These are phyloP conservation scores for Rhegmatorhina hoffmannsi DNA, from an alignment of 2,113 vertebrate species.

Conservation along the genomic window DNA sequence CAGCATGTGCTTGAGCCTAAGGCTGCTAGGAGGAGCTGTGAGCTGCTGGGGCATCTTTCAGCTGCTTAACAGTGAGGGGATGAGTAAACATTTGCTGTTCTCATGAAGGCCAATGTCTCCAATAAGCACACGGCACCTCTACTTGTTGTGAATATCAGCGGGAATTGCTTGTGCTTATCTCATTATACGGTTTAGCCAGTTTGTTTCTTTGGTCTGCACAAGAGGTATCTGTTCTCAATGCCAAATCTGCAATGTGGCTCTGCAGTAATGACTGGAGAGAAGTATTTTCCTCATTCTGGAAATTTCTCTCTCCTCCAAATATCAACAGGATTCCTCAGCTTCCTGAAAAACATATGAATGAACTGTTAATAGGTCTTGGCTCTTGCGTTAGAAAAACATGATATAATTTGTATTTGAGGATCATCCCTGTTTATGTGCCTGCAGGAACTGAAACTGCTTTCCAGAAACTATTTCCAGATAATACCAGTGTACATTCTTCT, in stretches of 20 bases:
- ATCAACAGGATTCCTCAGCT: slow-evolving; percentile 11
- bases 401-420: background rate
- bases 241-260: background rate
- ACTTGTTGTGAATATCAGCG: background rate
- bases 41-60: background rate
- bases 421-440: background rate
- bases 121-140: background rate
- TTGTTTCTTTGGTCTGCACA: slow-evolving; percentile 14
- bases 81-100: slow-evolving; percentile 21
- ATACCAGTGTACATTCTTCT: background rate
- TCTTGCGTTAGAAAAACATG: background rate
- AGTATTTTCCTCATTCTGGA: slow-evolving; percentile 20
- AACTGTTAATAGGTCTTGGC: background rate
- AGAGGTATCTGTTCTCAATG: slow-evolving; percentile 31
- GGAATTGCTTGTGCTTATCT: background rate
- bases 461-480: background rate
- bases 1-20: background rate
- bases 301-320: background rate
- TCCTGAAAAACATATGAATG: slow-evolving; percentile 3
- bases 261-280: background rate
- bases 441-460: background rate
- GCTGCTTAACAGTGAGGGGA: background rate
- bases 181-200: background rate
- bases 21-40: background rate
- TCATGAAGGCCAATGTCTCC: background rate